Base-by-base conservation (phyloP, 1,140 invertebrate species). In the Drosophila carrolli region DNA sequence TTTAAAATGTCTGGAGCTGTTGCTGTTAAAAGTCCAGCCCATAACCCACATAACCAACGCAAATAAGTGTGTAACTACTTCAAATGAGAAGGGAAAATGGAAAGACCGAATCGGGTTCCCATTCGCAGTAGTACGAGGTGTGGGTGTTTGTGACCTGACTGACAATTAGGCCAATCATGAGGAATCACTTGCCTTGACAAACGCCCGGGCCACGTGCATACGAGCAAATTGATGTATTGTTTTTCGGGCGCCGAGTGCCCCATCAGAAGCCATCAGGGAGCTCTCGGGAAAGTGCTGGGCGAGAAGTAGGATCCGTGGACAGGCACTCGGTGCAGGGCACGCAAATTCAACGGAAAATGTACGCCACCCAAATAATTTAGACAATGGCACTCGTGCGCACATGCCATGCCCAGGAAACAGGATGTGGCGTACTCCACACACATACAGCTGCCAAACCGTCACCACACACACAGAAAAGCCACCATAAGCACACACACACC, bases 331-430 rank as follows among this genome's bases (percentile, higher is more conserved):
- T 58, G 46, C 55, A 58, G 57, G 61, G 32, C 46, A 72, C 71
- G 76, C 81, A 85, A 85, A 85, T 81, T 84, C 53, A 81, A 78
- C 67, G 67, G 59, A 60, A 81, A 83, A 82, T 79, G 75, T 86
- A 57, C 57, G 63, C 79, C 79, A 86, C 88, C 65, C 79, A 88
- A 86, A 86, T 86, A 77, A 86, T 86, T 86, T 86, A 88, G 83
- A 88, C 83, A 88, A 86, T 88, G 79, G 79, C 83, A 86, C 83
- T 86, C 83, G 83, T 88, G 83, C 83, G 79, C 84, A 88, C 81
- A 88, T 78, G 84, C 67, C 83, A 88, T 73, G 55, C 71, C 71
- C 75, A 71, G 76, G 48, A 77, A 70, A 67, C 58, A 48, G 79
- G 65, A 81, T 75, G 57, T 48, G 79, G 46, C 55, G 47, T 57